Evolutionary conservation across 2,113 vertebrate species (phyloP), one percentile per base, ranked within the genome.

Genomic region (Nannobrachium achirus): DNA sequence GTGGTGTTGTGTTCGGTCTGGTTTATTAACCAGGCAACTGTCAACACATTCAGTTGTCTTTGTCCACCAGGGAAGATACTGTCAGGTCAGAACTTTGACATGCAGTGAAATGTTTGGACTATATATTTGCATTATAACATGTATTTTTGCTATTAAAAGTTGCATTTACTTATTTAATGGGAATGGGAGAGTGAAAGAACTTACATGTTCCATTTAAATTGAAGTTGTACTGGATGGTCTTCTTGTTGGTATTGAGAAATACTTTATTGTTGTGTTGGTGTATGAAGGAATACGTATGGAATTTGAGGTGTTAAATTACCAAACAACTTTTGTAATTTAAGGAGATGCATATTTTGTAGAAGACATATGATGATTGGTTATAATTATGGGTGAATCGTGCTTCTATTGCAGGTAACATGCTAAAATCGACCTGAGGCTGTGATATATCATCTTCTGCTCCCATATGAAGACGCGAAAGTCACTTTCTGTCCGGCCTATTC

Each of bases 291-390:
- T 69, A 49, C 1, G 16, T 51, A 10, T 61, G 4, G 61, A 56
- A 53, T 50, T 18, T 57, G 4, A 80, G 48, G 61, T 5, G 49
- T 66, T 20, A 63, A 52, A 71, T 18, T 60, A 84, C 85, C 64
- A 77, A 84, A 85, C 57, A 7, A 8, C 40, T 65, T n/a, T n/a
- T n/a, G n/a, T 64, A 48, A 57, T n/a, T n/a, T n/a, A n/a, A 20
- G 71, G 10, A 9, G 19, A 10, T 58, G 39, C 67, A 6, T 25
- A 16, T 64, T 65, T 52, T 56, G 41, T 38, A 4, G 11, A 20
- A 53, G 8, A n/a, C n/a, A n/a, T n/a, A n/a, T n/a, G n/a, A n/a
- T n/a, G n/a, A n/a, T n/a, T n/a, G n/a, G n/a, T n/a, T n/a, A n/a
- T n/a, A n/a, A n/a, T n/a, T n/a, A n/a, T n/a, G n/a, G n/a, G n/a